Evolutionary conservation across 2,888 invertebrate species (phyloP), one percentile per base, ranked within the genome.

Genomic region (Autographa gamma): DNA sequence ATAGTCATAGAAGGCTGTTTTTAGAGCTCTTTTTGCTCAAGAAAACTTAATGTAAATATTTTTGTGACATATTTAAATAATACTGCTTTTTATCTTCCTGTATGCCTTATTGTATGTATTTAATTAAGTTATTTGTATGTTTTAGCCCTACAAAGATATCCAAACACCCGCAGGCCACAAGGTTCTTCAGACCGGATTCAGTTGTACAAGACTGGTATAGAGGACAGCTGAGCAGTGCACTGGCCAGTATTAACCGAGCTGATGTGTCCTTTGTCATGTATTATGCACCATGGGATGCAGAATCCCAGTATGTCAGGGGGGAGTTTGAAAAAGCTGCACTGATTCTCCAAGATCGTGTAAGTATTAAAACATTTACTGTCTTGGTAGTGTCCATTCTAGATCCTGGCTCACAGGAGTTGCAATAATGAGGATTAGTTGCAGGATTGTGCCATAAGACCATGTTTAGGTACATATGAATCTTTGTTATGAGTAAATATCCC

Each of bases 221-320:
- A 84, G 98, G 98, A 1, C 97, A 98, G 84, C 93, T 98, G 60
- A 96, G 96, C 62, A 96, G 96, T 79, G 97, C 98, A 38, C 93
- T 97, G 16, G 93, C 96, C 16, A 91, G 96, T 71, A 96, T 97
- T 0, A 94, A 96, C 7, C 90, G 95, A 48, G 96, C 97, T 3
- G 98, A 98, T 91, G 93, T 98, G 7, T 97, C 98, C 52, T 97
- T 99, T 92, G 97, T 99, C 32, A 98, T 99, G 97, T 99, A 98
- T 91, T 99, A 99, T 95, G 99, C 99, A 11, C 98, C 99, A 0
- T 99, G 99, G 99, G 98, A 98, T 95, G 98, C 98, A 0, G 97
- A 98, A 88, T 98, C 98, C 82, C 97, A 98, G 89, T 96, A 96
- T 86, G 97, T 97, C 0, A 96, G 97, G 66, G 93, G 96, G 71